These are phyloP conservation scores for Potamarius usumacintae DNA, from an alignment of 2,113 vertebrate genomes.

Conservation along the genomic window DNA sequence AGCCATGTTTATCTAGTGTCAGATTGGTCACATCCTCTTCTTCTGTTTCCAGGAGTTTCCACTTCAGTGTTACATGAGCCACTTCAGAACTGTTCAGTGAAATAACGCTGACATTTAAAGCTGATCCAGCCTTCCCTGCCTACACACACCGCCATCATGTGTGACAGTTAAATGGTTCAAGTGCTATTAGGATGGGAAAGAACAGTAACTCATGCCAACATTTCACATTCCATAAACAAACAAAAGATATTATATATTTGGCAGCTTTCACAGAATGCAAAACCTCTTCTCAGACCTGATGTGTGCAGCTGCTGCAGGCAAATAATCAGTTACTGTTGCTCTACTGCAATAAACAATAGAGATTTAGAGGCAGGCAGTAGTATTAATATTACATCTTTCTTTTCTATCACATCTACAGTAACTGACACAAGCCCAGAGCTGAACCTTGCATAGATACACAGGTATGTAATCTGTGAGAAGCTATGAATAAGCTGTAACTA, in stretches of 20 bases:
- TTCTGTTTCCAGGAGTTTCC: constrained; percentile 14
- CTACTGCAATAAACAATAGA: background rate
- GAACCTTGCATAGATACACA: background rate
- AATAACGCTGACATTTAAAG: background rate
- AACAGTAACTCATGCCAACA: background rate
- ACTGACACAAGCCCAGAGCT: background rate
- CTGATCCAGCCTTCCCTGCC: background rate
- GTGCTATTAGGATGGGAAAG: background rate
- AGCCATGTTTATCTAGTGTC: constrained; percentile 36
- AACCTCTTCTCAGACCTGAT: background rate
- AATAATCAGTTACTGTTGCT: background rate
- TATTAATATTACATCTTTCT: background rate
- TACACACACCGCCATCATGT: background rate
- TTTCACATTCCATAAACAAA: background rate
- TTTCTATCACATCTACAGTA: background rate
- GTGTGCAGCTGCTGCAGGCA: background rate
- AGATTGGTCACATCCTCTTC: constrained; percentile 16
- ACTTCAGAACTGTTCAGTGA: constrained; percentile 11
- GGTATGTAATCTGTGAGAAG: background rate
- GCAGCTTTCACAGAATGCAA: background rate
- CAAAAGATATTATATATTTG: background rate
- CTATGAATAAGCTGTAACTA: background rate
- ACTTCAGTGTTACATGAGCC: constrained; percentile 18
- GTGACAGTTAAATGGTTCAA: background rate
- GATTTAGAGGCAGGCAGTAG: background rate